Conservation (phyloP, 1,140 invertebrate genomes). For the Atopsyche davidsoni region DNA sequence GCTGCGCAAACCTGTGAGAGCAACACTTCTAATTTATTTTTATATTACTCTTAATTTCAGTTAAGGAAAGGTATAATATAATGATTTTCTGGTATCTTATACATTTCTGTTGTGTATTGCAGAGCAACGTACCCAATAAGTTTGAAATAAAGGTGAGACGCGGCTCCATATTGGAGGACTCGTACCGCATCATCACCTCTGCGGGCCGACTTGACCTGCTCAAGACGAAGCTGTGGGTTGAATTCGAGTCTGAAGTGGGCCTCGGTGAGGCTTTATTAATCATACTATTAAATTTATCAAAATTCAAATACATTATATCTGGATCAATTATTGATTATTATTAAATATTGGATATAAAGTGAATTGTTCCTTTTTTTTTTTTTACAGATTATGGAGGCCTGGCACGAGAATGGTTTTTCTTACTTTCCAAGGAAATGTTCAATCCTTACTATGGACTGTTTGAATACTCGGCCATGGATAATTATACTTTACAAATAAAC, state of each 20-base stretch:
- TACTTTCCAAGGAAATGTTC: constrained; percentile 98
- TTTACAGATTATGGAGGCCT: constrained; percentile 90
- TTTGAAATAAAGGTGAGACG: constrained; percentile 93
- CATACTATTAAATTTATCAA: neutral
- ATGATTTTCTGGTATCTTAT: too few relatives aligned
- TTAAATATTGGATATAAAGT: neutral
- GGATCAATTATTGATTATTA: too few relatives aligned
- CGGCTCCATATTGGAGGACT: constrained; percentile 91
- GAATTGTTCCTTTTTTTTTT: constrained; percentile 5
- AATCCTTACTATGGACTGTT: constrained; percentile 99
- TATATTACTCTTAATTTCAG: constrained; percentile 4
- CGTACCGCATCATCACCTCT: constrained; percentile 82
- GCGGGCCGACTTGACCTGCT: constrained; percentile 81
- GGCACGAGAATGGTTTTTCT: constrained; percentile 96
- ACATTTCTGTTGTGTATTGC: constrained; percentile 34
- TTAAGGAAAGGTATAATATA: too few relatives aligned
- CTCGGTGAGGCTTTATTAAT: constrained; percentile 54
- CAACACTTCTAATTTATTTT: constrained; percentile 12
- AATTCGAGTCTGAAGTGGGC: constrained; percentile 96
- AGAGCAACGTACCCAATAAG: constrained; percentile 95
- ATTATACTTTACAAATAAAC: constrained; percentile 99
- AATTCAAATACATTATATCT: neutral
- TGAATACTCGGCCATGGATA: constrained; percentile 99
- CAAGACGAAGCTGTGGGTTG: constrained; percentile 97
- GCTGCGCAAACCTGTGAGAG: constrained; percentile 87